phyloP scores from a whole-genome alignment of 2,888 invertebrate genomes.

The Selenia dentaria region DNA sequence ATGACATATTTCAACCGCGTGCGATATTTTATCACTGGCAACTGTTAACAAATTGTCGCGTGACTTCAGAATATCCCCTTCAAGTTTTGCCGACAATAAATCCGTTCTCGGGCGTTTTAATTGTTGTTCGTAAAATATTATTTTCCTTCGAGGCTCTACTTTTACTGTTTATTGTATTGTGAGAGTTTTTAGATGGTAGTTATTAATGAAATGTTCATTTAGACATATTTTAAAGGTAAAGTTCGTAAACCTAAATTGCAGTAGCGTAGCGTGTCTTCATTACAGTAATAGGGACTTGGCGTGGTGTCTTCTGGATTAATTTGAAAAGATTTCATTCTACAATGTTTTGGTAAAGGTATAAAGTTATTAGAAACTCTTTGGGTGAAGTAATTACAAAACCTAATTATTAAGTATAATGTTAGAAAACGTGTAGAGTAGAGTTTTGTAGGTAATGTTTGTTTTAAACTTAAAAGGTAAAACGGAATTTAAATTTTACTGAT shows the following conservation, averaged over 20 bases:
- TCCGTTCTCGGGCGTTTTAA: constrained; percentile 34
- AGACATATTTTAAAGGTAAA: constrained; percentile 17
- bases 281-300: neutral
- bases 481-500: no score
- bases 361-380: neutral
- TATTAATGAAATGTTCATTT: constrained; percentile 28
- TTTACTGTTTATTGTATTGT: constrained; percentile 34
- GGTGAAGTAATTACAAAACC: neutral
- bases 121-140: constrained; percentile 38
- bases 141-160: constrained; percentile 26
- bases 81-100: constrained; percentile 29
- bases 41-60: constrained; percentile 25
- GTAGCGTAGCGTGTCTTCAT: constrained; percentile 11
- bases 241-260: constrained; percentile 10
- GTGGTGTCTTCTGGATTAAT: neutral
- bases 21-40: constrained; percentile 27
- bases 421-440: no score
- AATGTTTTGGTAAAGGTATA: neutral
- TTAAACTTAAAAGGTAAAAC: no score
- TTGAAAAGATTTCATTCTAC: neutral
- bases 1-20: constrained; percentile 23
- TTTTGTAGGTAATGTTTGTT: no score
- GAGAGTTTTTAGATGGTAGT: constrained; percentile 32
- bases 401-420: no score
- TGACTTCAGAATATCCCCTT: constrained; percentile 18